Evolutionary conservation across 2,113 vertebrate species (phyloP).

Genomic region (Psophia crepitans): DNA sequence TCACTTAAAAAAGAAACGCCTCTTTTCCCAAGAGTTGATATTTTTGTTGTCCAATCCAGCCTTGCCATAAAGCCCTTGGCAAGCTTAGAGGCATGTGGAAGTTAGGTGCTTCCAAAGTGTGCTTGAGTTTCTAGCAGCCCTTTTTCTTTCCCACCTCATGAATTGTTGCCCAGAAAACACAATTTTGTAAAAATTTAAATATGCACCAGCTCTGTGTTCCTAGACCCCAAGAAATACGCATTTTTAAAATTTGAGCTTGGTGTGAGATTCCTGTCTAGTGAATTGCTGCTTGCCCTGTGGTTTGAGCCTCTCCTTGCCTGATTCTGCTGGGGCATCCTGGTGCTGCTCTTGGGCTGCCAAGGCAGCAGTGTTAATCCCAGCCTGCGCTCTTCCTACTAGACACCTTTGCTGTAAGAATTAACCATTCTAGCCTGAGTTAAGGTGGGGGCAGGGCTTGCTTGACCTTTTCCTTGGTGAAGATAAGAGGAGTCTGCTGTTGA

Average conservation of each 20-base stretch:
- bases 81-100: not conserved
- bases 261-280: not conserved
- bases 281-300: not conserved
- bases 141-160: not conserved
- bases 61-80: not conserved
- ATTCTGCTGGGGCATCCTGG: rapidly evolving
- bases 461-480: not conserved
- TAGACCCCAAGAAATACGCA: not conserved
- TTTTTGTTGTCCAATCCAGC: not conserved
- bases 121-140: not conserved
- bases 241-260: not conserved
- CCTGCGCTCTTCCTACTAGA: not conserved
- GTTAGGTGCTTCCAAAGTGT: not conserved
- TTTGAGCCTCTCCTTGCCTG: not conserved
- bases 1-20: not conserved
- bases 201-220: not conserved
- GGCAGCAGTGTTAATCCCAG: not conserved
- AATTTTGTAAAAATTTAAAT: not conserved
- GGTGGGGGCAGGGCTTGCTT: not conserved
- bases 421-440: not conserved
- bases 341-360: not conserved
- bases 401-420: not conserved
- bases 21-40: no score
- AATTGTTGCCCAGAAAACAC: not conserved
- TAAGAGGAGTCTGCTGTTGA: not conserved